A percentile compares a stretch with the other conserved stretches of the same genome.
Evolutionary conservation across 2,113 vertebrate species (phyloP).

Genomic region (Sylvilagus bachmani): DNA sequence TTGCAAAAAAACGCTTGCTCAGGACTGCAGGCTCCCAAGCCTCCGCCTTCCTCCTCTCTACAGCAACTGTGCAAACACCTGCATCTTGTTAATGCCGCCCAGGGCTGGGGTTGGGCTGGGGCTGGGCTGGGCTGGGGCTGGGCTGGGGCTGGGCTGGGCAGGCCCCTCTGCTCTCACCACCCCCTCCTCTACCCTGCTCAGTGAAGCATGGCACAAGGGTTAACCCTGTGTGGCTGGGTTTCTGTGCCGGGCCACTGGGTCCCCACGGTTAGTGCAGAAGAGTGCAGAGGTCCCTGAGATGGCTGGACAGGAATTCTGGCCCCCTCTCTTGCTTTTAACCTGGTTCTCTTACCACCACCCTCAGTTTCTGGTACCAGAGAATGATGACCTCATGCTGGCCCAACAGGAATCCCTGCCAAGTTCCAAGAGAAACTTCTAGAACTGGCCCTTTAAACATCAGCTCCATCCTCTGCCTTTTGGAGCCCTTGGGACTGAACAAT

Average conservation of each 20-base stretch:
- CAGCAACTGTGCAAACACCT: conserved; percentile 87
- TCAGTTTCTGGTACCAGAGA: not conserved
- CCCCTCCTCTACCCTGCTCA: conserved; percentile 62
- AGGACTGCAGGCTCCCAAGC: conserved; percentile 65
- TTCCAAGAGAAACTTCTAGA: conserved; percentile 10
- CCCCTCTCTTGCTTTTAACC: not conserved
- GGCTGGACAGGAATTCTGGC: not conserved
- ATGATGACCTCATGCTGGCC: not conserved
- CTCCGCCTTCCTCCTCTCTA: conserved; percentile 29
- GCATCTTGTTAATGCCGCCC: conserved; percentile 88
- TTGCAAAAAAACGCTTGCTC: conserved; percentile 83
- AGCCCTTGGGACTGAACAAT: conserved; percentile 59
- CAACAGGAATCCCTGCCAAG: not conserved
- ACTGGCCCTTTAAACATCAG: conserved; percentile 71
- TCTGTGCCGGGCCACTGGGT: conserved; percentile 36
- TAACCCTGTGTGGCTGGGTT: conserved; percentile 85
- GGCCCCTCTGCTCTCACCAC: conserved; percentile 15
- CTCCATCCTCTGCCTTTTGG: conserved; percentile 24
- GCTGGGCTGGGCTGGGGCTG: no score
- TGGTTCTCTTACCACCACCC: not conserved
- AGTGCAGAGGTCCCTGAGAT: accelerated
- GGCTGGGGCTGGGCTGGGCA: no score
- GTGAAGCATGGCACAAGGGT: conserved; percentile 68
- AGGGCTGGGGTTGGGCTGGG: conserved; percentile 71
- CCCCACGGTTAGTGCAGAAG: accelerated